These are phyloP conservation scores for Pseudomugil tenellus DNA, from an alignment of 2,797 vertebrate genomes.

Conservation along the genomic window DNA sequence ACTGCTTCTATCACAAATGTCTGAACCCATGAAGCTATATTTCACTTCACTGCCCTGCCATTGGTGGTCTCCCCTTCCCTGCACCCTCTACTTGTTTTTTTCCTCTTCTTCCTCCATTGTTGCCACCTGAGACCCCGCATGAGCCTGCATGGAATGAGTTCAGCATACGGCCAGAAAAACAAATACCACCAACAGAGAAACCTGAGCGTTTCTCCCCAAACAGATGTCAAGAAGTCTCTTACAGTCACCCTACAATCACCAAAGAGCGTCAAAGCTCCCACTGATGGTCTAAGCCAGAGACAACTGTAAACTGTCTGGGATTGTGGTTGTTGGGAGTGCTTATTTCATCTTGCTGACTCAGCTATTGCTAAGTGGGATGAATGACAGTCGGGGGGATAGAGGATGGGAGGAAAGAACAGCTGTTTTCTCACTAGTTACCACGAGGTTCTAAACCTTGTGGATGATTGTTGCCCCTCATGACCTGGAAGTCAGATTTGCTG, in stretches of 20 bases:
- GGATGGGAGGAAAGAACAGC: conserved; percentile 60
- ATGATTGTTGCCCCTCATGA: conserved; percentile 64
- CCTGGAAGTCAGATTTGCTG: conserved; percentile 70
- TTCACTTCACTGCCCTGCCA: conserved; percentile 43
- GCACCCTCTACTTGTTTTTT: conserved; percentile 16
- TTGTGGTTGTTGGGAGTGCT: conserved; percentile 46
- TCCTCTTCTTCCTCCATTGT: conserved; percentile 1
- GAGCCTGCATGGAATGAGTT: conserved; percentile 49
- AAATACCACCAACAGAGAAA: conserved; percentile 40
- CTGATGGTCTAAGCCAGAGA: conserved; percentile 51
- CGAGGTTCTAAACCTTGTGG: conserved; percentile 49
- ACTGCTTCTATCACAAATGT: conserved; percentile 20
- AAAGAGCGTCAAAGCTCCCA: conserved; percentile 48
- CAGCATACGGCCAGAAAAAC: conserved; percentile 48
- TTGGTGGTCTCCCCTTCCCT: conserved; percentile 28
- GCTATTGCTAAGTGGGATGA: conserved; percentile 49
- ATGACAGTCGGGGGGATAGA: conserved; percentile 37
- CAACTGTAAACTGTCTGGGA: conserved; percentile 59
- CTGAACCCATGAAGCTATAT: conserved; percentile 56
- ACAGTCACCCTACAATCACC: conserved; percentile 64
- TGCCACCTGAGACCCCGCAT: conserved; percentile 51
- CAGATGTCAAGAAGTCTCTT: conserved; percentile 47
- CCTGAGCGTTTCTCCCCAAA: conserved; percentile 42
- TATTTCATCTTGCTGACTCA: conserved; percentile 65
- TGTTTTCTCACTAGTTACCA: conserved; percentile 61